A percentile compares a stretch with the other conserved stretches of the same genome.
Evolutionary conservation across 2,797 vertebrate genomes (phyloP).

Genomic region (Sebastes kiyomatsui): DNA sequence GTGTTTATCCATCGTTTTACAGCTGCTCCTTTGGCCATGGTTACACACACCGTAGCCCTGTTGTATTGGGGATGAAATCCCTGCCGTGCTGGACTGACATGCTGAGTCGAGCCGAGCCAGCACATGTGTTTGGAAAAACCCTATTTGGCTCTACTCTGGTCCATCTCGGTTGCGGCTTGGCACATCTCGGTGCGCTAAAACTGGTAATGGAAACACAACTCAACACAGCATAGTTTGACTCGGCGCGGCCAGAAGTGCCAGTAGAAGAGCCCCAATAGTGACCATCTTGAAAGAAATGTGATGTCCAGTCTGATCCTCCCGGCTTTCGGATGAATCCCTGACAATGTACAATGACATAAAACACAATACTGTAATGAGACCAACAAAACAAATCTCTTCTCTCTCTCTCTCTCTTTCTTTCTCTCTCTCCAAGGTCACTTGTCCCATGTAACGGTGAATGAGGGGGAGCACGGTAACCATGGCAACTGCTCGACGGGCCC

Average conservation of each 20-base stretch:
- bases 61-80: not conserved
- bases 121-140: not conserved
- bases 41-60: not conserved
- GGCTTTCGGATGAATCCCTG: no score
- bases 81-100: not conserved
- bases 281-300: not conserved
- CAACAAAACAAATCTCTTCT: not conserved
- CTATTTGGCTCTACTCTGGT: no score
- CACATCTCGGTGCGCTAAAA: no score
- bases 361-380: not conserved
- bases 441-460: slow-evolving; percentile 87
- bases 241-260: not conserved
- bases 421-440: slow-evolving; percentile 85
- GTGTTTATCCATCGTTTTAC: not conserved
- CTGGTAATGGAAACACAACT: no score
- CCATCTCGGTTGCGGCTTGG: no score
- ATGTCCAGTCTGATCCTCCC: not conserved
- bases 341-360: no score
- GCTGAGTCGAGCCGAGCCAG: not conserved
- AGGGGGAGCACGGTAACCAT: slow-evolving; percentile 92
- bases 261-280: not conserved
- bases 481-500: slow-evolving; percentile 93
- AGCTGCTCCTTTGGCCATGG: not conserved
- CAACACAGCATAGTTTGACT: not conserved
- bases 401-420: slow-evolving; percentile 9